Base-by-base conservation (phyloP, 1,140 invertebrate species). In the Hylaeus volcanicus region DNA sequence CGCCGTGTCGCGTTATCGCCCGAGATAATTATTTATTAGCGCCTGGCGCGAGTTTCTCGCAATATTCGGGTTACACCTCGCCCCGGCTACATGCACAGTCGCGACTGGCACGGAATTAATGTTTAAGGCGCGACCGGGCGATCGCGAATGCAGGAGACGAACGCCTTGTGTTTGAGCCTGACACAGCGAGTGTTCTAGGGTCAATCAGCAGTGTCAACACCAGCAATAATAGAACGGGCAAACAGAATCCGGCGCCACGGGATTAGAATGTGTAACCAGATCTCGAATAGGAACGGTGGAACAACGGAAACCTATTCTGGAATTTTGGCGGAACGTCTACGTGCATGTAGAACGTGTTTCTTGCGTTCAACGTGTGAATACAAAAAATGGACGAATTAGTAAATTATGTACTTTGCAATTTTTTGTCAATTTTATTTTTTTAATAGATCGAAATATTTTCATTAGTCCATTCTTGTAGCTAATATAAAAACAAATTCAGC, bases 131-230 rank as follows among this genome's bases (percentile, higher is more conserved):
- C 69, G 72, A 58, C 65, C 45, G 39, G 37, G 26, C 14, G 81
- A 82, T 53, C 41, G 65, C 8, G 60, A 66, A 65, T 64, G 53
- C 81, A 61, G 41, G 53, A 48, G 39, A 26, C 51, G 5, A 56
- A 41, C 60, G 73, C 39, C 41, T 43, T 26, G 55, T 14, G 48
- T 43, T 53, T 51, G 6, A 48, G 56, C 8, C 73, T 58, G 84
- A 81, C 74, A 43, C 82, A n/a, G 81, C 66, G 15, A 65, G 64
- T 68, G 82, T 76, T 84, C 77, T 55, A 73, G 72, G 74, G 80
- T 82, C 80, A 86, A 86, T 86, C 80, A 86, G 71, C 75, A 86
- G 56, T 63, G 84, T 86, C 85, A 86, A 86, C 85, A 86, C 64
- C 55, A 65, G 61, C 74, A 55, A 82, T 86, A 69, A 86, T 86